A percentile compares a stretch with the other conserved stretches of the same genome.
Evolutionary conservation across 2,888 invertebrate genomes (phyloP).

Genomic region (Drosophila setosimentum): DNA sequence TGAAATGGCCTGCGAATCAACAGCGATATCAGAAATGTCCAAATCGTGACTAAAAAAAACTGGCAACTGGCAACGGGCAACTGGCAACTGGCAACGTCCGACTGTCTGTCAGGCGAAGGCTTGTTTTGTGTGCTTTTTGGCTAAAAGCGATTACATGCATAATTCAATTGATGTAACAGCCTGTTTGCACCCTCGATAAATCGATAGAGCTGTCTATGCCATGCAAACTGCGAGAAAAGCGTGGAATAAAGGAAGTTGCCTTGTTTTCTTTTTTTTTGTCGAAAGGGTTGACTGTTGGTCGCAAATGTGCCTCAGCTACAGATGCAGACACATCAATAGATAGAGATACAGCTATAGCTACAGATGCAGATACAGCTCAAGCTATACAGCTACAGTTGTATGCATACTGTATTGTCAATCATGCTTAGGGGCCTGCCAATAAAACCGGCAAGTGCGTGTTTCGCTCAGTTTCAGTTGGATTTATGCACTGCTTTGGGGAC

Average conservation of each 20-base stretch:
- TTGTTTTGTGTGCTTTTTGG: slow-evolving; percentile 31
- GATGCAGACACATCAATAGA: slow-evolving; percentile 6
- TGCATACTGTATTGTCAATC: slow-evolving; percentile 65
- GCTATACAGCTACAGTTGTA: slow-evolving; percentile 9
- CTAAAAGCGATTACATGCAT: slow-evolving; percentile 73
- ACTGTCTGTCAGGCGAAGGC: neutral
- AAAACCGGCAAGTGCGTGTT: slow-evolving; percentile 37
- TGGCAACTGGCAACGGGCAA: slow-evolving; percentile 5
- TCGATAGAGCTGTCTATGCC: slow-evolving; percentile 1
- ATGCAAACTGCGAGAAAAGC: neutral
- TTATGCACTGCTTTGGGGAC: slow-evolving; percentile 29
- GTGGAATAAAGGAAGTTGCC: neutral
- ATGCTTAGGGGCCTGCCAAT: slow-evolving; percentile 57
- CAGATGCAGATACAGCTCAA: slow-evolving; percentile 2
- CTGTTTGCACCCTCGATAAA: slow-evolving; percentile 13
- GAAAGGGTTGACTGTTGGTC: slow-evolving; percentile 40
- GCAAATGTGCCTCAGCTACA: slow-evolving; percentile 41
- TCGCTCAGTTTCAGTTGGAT: slow-evolving; percentile 16
- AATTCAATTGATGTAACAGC: slow-evolving; percentile 75
- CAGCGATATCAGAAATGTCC: slow-evolving; percentile 3
- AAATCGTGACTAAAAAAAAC: slow-evolving; percentile 18
- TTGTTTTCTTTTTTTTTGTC: neutral
- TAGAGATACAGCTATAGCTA: slow-evolving; percentile 3
- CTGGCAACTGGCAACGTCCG: neutral
- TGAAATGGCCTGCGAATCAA: slow-evolving; percentile 22